Conservation (phyloP, 2,888 invertebrate species). For the Orgyia antiqua region DNA sequence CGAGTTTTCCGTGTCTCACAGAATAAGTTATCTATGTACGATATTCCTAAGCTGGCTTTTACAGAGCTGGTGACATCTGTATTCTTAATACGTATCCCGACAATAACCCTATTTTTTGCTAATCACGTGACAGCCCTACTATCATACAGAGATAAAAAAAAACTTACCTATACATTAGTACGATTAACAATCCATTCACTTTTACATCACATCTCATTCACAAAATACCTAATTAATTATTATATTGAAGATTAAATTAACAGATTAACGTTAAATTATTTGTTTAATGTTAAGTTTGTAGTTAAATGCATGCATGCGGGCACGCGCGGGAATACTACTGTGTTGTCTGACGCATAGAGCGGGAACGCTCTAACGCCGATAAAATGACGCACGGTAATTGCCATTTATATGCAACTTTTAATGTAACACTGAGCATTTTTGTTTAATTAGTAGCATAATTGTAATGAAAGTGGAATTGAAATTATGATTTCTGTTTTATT, state of each 20-base stretch:
- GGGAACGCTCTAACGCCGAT: conserved; percentile 8
- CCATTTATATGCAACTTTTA: conserved; percentile 2
- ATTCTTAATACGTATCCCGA: no score
- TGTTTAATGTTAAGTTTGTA: conserved; percentile 1
- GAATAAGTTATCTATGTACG: no score
- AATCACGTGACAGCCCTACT: no score
- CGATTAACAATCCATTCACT: conserved; percentile 6
- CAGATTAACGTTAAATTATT: neutral
- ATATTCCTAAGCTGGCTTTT: no score
- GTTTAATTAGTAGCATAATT: conserved; percentile 9
- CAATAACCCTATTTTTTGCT: no score
- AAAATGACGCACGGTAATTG: conserved; percentile 8
- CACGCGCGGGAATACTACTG: conserved; percentile 10
- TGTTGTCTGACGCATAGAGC: conserved; percentile 7
- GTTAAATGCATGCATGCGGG: conserved; percentile 9
- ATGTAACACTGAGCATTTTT: conserved; percentile 4
- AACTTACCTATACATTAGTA: conserved; percentile 8
- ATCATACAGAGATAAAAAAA: no score
- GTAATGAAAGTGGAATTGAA: conserved; percentile 7
- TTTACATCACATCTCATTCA: conserved; percentile 8
- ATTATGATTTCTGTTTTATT: neutral
- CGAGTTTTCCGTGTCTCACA: no score
- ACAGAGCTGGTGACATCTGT: no score
- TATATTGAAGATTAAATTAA: no score
- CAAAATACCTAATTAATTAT: conserved; percentile 1